Evolutionary conservation across 2,797 vertebrate genomes (phyloP), one percentile per base, ranked within the genome.

Genomic region (Gallinago stenura): DNA sequence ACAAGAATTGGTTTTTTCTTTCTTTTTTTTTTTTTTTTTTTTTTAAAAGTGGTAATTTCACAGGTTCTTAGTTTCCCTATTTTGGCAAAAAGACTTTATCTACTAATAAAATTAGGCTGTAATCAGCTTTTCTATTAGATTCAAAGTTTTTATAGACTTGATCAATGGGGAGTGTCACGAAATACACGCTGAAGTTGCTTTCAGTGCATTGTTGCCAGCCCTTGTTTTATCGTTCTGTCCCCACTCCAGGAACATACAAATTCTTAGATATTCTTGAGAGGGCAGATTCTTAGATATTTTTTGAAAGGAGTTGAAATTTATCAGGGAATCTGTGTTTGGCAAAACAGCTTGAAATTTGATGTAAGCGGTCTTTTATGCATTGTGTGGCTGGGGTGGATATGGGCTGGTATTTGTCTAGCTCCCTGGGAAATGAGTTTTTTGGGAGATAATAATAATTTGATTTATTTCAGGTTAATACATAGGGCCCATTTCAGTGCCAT

Each of bases 51-150:
- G 45, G 31, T 61, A 93, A 87, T 90, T 95, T 96, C 62, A 92
- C 26, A 85, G 58, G 58, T 94, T 87, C 78, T 85, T 65, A 75
- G 33, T 83, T 87, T 82, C 16, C 12, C 43, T 83, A 7, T 15
- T 96, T 93, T 91, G 85, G 60, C 79, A 87, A 62, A 72, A 82
- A 91, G 57, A 65, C 43, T 87, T 80, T 35, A 71, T 66, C 50
- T 41, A 64, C 28, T 93, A 90, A 72, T 96, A 83, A 91, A 87
- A 75, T 87, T 72, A 91, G 85, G 6, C 2, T 31, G 24, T 96
- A 93, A 87, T 65, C n/a, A 80, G 65, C 60, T 87, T 45, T 64
- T 96, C 43, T 96, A 13, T 95, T 96, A 61, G 43, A 48, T 66
- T 91, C 33, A 70, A 43, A 86, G 31, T 69, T 48, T 92, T 92